These are phyloP conservation scores for Capreolus pygargus DNA, from an alignment of 2,113 vertebrate species.

Conservation along the genomic window DNA sequence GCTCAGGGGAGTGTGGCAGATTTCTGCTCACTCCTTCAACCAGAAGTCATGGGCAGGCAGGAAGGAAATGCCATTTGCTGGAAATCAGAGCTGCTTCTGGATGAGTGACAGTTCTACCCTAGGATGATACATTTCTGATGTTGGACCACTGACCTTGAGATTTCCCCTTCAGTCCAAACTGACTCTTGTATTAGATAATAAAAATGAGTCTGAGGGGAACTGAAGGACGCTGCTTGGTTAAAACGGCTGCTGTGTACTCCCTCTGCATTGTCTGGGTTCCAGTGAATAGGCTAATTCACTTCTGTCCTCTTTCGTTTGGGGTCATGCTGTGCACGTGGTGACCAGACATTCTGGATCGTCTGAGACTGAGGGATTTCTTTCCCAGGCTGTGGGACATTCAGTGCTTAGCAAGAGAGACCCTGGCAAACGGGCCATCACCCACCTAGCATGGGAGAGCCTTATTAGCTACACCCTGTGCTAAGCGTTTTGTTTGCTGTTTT, in stretches of 20 bases:
- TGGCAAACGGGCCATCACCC: not conserved
- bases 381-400: not conserved
- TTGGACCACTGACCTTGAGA: not conserved
- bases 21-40: not conserved
- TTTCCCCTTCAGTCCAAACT: not conserved
- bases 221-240: not conserved
- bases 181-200: not conserved
- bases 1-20: not conserved
- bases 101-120: not conserved
- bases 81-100: not conserved
- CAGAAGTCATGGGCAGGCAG: not conserved
- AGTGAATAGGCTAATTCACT: not conserved
- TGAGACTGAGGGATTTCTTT: not conserved
- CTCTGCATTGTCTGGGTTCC: no score
- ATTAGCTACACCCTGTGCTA: not conserved
- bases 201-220: not conserved
- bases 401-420: not conserved
- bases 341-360: not conserved
- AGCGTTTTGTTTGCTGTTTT: not conserved
- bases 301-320: not conserved
- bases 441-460: not conserved
- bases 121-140: not conserved
- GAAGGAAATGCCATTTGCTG: slow-evolving; percentile 8
- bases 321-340: not conserved
- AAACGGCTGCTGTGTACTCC: not conserved